These are phyloP conservation scores for Hypanus sabinus DNA, from an alignment of 2,113 vertebrate species.

Conservation along the genomic window DNA sequence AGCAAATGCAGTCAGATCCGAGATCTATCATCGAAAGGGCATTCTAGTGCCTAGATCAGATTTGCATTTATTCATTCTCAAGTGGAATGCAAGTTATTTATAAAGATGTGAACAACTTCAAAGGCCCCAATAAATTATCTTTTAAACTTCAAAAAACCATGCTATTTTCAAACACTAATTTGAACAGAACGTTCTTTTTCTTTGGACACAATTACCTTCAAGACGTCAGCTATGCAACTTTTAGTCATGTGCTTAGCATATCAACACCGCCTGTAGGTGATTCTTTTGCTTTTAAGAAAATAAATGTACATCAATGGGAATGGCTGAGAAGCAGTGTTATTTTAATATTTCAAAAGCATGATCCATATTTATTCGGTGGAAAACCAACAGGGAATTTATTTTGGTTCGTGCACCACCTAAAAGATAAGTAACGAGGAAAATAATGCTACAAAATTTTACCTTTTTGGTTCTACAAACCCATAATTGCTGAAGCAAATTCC, in stretches of 20 bases:
- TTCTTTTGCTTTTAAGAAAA: background rate
- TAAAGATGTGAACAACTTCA: background rate
- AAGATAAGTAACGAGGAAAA: background rate
- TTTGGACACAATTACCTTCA: background rate
- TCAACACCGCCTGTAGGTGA: background rate
- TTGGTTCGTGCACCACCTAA: background rate
- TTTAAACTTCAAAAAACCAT: background rate
- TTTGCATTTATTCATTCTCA: background rate
- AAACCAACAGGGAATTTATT: background rate
- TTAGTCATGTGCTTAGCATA: background rate
- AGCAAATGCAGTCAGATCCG: background rate
- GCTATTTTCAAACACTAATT: constrained; percentile 7
- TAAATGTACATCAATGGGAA: background rate
- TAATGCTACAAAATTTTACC: background rate
- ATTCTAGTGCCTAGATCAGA: constrained; percentile 2
- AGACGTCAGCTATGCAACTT: background rate
- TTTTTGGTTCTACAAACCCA: background rate
- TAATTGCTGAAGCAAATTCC: background rate
- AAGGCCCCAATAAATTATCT: constrained; percentile 27
- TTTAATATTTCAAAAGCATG: background rate
- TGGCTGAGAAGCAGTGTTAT: background rate
- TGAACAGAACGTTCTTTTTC: background rate
- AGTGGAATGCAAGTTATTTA: background rate
- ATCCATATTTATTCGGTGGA: background rate
- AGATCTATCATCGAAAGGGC: background rate